A percentile compares a stretch with the other conserved stretches of the same genome.
phyloP scores from a whole-genome alignment of 2,888 invertebrate genomes.

The Drosophila picticornis region DNA sequence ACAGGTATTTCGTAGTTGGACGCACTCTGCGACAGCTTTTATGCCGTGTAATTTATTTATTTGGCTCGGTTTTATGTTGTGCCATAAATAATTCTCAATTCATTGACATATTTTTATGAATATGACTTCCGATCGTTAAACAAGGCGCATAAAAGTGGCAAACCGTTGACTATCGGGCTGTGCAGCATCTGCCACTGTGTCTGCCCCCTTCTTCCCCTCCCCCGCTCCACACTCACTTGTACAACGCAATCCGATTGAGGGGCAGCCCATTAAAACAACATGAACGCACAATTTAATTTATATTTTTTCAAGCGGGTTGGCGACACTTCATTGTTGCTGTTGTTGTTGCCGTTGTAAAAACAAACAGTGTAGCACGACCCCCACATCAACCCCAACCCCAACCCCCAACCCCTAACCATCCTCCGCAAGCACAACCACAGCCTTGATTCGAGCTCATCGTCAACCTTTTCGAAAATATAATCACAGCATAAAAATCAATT shows the following conservation, averaged over 20 bases:
- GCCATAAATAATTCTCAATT: slow-evolving; percentile 79
- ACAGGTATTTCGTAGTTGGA: slow-evolving; percentile 24
- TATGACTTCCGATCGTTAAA: slow-evolving; percentile 80
- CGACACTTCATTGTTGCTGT: slow-evolving; percentile 60
- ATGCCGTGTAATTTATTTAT: slow-evolving; percentile 64
- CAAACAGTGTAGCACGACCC: slow-evolving; percentile 48
- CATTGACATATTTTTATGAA: slow-evolving; percentile 81
- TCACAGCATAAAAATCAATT: slow-evolving; percentile 82
- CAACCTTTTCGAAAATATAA: slow-evolving; percentile 81
- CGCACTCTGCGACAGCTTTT: slow-evolving; percentile 3
- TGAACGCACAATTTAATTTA: slow-evolving; percentile 81
- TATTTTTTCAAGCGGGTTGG: slow-evolving; percentile 77
- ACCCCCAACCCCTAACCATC: too few relatives aligned
- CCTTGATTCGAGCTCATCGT: slow-evolving; percentile 65
- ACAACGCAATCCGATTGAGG: slow-evolving; percentile 9
- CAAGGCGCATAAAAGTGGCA: slow-evolving; percentile 68
- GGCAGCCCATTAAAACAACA: slow-evolving; percentile 77
- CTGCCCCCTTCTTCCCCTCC: slow-evolving; percentile 11
- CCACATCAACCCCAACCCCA: slow-evolving; percentile 14
- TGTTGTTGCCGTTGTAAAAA: slow-evolving; percentile 22
- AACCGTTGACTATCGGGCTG: slow-evolving; percentile 51
- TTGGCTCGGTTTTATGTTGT: slow-evolving; percentile 35
- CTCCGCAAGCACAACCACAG: slow-evolving; percentile 19
- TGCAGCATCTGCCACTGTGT: slow-evolving; percentile 48
- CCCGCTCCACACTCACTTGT: not conserved